Evolutionary conservation across 2,888 invertebrate genomes (phyloP).

Genomic region (Phytoseiulus persimilis): DNA sequence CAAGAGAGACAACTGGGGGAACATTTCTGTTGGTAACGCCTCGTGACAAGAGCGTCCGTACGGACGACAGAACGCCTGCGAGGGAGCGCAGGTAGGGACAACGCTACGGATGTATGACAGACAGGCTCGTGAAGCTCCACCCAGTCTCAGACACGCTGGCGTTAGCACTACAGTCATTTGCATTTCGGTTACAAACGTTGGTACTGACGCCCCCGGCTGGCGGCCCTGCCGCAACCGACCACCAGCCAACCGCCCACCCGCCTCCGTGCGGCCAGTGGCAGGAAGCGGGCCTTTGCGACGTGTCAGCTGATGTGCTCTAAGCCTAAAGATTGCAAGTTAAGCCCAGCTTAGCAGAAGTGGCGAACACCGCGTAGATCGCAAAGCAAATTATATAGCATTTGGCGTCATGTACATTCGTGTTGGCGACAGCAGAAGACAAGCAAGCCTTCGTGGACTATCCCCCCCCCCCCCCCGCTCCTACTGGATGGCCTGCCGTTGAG

Average conservation of each 20-base stretch:
- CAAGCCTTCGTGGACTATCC: background rate
- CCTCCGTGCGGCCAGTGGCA: background rate
- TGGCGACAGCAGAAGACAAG: background rate
- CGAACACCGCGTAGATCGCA: background rate
- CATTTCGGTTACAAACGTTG: background rate
- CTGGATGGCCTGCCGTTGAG: background rate
- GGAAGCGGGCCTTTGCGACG: background rate
- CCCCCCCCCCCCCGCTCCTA: background rate
- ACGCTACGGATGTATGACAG: background rate
- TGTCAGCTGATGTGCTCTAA: background rate
- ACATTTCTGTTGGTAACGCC: background rate
- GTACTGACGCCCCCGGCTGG: background rate
- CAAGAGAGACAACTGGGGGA: background rate
- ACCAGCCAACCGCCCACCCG: background rate
- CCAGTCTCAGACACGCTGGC: background rate
- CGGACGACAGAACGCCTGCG: background rate
- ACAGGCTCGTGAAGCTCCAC: background rate
- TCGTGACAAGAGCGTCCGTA: background rate
- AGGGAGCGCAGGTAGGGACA: background rate
- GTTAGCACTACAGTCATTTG: background rate
- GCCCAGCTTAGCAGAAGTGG: background rate
- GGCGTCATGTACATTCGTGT: background rate
- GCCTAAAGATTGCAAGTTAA: slow-evolving; percentile 5
- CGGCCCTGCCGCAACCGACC: background rate
- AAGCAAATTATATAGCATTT: slow-evolving; percentile 5